Base-by-base conservation (phyloP, 53 echinoderm and acorn worm species). In the Luidia sarsii region DNA sequence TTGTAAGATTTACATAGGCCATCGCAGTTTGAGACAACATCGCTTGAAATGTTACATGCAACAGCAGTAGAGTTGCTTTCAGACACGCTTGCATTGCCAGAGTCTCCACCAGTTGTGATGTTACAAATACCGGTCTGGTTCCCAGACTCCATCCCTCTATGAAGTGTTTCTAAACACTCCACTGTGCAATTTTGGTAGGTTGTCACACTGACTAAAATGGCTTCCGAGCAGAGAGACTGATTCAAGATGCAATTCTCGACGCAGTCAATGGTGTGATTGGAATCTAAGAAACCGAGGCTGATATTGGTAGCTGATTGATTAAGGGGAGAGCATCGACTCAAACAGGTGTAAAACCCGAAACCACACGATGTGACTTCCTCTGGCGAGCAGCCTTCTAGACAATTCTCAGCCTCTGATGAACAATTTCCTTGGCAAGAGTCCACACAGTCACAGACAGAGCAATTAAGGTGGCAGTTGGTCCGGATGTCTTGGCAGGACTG, bases 381-480 rank as follows among this genome's bases (percentile, higher is more conserved):
- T 24, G 51, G 65, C 29, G 67, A 52, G 19, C 81, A 81, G 18
- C 32, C 19, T 21, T 51, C 30, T 21, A 7, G 18, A 33, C 82
- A 82, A 7, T 56, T 33, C 34, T 68, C 41, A 24, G 63, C 30
- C 36, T 3, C 7, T 33, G 27, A 36, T 3, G 71, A 71, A 33
- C 87, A 87, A 63, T 87, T 87, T 18, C 16, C 15, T 9, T 67
- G 31, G 65, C 87, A 87, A 15, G 14, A 24, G 10, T 63, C 45
- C n/a, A 48, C 24, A 53, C 87, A 87, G 32, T 59, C 65, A 57
- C 62, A 80, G 15, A 8, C 9, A 19, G 82, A 49, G 51, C 87
- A 87, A 43, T 87, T 64, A 11, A 65, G 64, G 3, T 59, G 29
- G 30, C 87, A 88, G 9, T 39, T 33, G 14, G 61, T 41, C 8